These are phyloP conservation scores for Drymonia ruficornis DNA, from an alignment of 2,888 invertebrate genomes.

Conservation along the genomic window DNA sequence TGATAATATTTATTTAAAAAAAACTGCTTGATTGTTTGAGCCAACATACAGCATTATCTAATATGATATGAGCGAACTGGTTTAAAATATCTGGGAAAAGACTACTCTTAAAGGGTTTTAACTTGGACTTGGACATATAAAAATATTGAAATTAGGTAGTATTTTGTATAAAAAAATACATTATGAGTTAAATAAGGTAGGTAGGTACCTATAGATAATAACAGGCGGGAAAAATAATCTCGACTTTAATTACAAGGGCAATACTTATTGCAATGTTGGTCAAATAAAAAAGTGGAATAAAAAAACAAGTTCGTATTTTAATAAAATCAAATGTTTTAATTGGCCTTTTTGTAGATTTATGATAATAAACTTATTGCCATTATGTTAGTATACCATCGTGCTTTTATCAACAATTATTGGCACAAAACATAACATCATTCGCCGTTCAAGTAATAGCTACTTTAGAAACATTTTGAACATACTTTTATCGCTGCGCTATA, in stretches of 20 bases:
- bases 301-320: background rate
- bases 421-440: constrained; percentile 49
- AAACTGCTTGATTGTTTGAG: too few species aligned
- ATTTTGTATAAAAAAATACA: too few species aligned
- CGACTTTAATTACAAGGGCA: background rate
- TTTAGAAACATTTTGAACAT: background rate
- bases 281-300: constrained; percentile 2
- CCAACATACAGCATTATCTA: too few species aligned
- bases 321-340: constrained; percentile 4
- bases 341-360: background rate
- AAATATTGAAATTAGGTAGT: too few species aligned
- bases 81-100: too few species aligned
- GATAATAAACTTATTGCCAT: constrained; percentile 19
- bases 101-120: too few species aligned
- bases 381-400: constrained; percentile 20
- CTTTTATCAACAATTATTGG: constrained; percentile 39
- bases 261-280: background rate
- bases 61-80: too few species aligned
- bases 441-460: constrained; percentile 14
- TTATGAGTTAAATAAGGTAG: too few species aligned
- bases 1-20: too few species aligned
- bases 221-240: background rate
- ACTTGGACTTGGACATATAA: too few species aligned
- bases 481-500: background rate
- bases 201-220: too few species aligned